Conservation (phyloP, 1,140 invertebrate genomes). For the Ruditapes philippinarum region DNA sequence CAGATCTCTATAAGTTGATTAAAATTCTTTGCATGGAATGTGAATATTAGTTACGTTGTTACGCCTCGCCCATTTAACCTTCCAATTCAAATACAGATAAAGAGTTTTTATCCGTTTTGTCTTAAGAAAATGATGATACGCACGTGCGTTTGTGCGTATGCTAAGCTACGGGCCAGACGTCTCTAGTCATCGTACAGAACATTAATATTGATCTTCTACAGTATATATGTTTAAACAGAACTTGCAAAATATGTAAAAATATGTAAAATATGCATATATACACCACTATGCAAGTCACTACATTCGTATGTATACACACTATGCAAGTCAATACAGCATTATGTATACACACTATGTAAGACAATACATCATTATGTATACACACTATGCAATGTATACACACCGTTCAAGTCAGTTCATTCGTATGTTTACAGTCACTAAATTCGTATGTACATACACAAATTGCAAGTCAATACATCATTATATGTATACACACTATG, state of each 20-base stretch:
- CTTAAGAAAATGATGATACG: slow-evolving; percentile 32
- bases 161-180: slow-evolving; percentile 8
- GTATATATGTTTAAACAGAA: slow-evolving; percentile 6
- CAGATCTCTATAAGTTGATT: slow-evolving; percentile 6
- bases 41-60: slow-evolving; percentile 18
- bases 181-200: slow-evolving; percentile 28
- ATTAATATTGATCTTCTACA: neutral
- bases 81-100: slow-evolving; percentile 6
- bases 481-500: too few relatives aligned
- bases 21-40: too few relatives aligned
- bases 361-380: too few relatives aligned
- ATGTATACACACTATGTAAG: too few relatives aligned
- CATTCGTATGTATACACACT: slow-evolving; percentile 15
- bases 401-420: too few relatives aligned
- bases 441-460: too few relatives aligned
- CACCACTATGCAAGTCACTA: too few relatives aligned
- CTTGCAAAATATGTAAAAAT: slow-evolving; percentile 31
- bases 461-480: too few relatives aligned
- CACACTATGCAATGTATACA: too few relatives aligned
- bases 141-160: slow-evolving; percentile 15
- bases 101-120: slow-evolving; percentile 25
- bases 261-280: slow-evolving; percentile 29
- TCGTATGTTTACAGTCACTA: too few relatives aligned
- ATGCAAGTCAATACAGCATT: too few relatives aligned
- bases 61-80: slow-evolving; percentile 21